phyloP scores from a whole-genome alignment of 2,113 vertebrate species.

The Anser cygnoides region DNA sequence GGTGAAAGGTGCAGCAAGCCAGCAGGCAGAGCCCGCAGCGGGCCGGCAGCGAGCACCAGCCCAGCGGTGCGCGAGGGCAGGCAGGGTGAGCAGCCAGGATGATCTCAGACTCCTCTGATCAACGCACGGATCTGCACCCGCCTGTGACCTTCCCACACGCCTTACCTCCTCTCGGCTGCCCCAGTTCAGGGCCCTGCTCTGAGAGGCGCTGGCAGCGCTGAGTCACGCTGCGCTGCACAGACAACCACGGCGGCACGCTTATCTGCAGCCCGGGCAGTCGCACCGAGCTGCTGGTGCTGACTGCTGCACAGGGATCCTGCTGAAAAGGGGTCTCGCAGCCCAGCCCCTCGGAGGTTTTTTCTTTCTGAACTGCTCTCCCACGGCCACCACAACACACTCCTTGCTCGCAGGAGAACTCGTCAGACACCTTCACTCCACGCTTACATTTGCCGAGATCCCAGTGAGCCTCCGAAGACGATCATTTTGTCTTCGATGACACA shows the following conservation, averaged over 20 bases:
- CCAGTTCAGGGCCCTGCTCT: not conserved
- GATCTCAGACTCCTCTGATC: not conserved
- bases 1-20: rapidly evolving
- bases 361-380: rapidly evolving
- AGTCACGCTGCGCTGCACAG: not conserved
- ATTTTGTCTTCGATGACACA: slow-evolving; percentile 94
- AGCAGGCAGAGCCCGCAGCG: not conserved
- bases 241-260: not conserved
- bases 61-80: not conserved
- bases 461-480: slow-evolving; percentile 97
- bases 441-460: slow-evolving; percentile 96
- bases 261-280: not conserved
- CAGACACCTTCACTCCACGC: slow-evolving; percentile 27
- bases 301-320: not conserved
- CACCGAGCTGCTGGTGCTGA: not conserved
- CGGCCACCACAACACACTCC: not conserved
- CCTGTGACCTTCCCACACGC: not conserved
- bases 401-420: rapidly evolving
- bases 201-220: not conserved
- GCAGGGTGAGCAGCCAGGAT: not conserved
- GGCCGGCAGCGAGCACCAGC: not conserved
- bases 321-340: not conserved
- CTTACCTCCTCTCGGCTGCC: not conserved
- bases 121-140: no score
- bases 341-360: not conserved